Conservation (phyloP, 2,888 invertebrate species). For the Eupithecia pulchellata region DNA sequence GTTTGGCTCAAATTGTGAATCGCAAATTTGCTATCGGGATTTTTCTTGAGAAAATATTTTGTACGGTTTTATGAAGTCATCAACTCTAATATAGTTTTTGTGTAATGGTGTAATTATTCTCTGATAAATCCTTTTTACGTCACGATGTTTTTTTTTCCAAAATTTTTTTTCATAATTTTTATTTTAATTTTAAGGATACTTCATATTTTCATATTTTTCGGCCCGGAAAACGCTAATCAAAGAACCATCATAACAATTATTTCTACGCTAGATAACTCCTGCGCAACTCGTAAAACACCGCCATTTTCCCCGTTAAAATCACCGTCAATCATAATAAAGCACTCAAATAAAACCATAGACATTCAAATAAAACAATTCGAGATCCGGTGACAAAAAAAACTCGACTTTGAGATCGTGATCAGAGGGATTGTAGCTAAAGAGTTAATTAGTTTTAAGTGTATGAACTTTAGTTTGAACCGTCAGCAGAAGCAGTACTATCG, state of each 20-base stretch:
- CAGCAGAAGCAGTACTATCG: neutral
- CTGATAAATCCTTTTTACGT: no score
- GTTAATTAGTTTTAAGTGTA: neutral
- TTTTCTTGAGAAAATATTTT: no score
- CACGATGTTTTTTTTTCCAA: no score
- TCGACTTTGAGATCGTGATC: constrained; percentile 42
- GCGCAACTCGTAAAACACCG: constrained; percentile 35
- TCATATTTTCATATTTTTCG: neutral
- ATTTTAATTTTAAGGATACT: neutral
- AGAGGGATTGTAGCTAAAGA: constrained; percentile 11
- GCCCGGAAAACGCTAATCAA: constrained; percentile 20
- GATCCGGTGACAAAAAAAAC: constrained; percentile 57
- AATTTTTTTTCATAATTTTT: no score
- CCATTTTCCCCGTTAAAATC: constrained; percentile 47
- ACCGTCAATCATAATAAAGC: constrained; percentile 54
- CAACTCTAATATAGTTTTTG: no score
- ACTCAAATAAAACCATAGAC: constrained; percentile 53
- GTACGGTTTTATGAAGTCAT: no score
- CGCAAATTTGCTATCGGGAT: no score
- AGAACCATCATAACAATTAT: constrained; percentile 27
- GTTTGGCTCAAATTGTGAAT: no score
- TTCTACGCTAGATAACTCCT: constrained; percentile 36
- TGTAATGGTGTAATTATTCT: no score
- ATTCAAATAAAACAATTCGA: constrained; percentile 36
- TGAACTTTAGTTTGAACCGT: neutral